These are phyloP conservation scores for Kradibia gibbosae DNA, from an alignment of 1,140 invertebrate species.

Conservation along the genomic window DNA sequence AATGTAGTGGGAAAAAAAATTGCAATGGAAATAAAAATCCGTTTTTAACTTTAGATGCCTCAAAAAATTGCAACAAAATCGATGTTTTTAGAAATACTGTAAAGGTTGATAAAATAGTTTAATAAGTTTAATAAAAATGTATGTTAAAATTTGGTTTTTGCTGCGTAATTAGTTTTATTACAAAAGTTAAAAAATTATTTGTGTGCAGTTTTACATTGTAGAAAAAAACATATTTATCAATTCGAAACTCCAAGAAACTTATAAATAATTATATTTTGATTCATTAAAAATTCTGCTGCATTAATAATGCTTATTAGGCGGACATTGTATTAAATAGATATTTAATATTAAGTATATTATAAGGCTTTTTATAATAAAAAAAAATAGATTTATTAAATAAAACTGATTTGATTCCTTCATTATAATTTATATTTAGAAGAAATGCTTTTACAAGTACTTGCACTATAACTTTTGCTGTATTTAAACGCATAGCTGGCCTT, in stretches of 20 bases:
- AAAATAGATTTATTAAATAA: conserved; percentile 4
- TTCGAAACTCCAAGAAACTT: conserved; percentile 22
- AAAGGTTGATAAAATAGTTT: too few species aligned
- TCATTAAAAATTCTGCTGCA: not conserved
- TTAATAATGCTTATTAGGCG: not conserved
- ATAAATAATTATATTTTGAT: not conserved
- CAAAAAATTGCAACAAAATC: too few species aligned
- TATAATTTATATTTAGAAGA: not conserved
- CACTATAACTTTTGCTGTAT: not conserved
- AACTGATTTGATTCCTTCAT: not conserved
- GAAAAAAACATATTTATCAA: not conserved
- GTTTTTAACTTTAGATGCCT: too few species aligned
- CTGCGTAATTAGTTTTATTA: too few species aligned
- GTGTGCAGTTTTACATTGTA: not conserved
- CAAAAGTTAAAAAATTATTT: not conserved
- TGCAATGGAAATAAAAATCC: too few species aligned
- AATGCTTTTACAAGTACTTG: not conserved
- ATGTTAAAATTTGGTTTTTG: not conserved
- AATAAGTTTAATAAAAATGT: too few species aligned
- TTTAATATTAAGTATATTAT: not conserved
- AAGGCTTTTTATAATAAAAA: not conserved
- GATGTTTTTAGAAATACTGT: too few species aligned
- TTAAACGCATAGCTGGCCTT: not conserved
- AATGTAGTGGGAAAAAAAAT: too few species aligned
- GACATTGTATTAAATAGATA: not conserved